Conservation (phyloP, 2,888 invertebrate species). For the Orthosia gothica region DNA sequence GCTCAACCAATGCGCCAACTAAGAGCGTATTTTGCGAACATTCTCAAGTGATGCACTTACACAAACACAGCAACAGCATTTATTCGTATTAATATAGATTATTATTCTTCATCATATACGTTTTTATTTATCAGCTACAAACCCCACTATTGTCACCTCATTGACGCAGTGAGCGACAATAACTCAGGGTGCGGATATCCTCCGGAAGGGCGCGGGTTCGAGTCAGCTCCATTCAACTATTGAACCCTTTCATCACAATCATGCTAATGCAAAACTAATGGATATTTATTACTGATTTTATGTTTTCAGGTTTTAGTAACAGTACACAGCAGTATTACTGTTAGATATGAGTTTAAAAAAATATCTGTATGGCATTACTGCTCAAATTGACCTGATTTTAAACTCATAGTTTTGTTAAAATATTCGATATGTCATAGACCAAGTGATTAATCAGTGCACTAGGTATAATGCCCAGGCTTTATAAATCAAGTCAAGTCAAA, state of each 20-base stretch:
- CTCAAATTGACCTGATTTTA: too few species aligned
- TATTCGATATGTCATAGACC: too few species aligned
- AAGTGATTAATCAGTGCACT: too few species aligned
- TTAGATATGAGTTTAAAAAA: not conserved
- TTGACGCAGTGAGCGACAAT: conserved; percentile 50
- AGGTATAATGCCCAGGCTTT: too few species aligned
- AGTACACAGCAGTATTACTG: too few species aligned
- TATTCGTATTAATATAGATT: too few species aligned
- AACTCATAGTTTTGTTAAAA: too few species aligned
- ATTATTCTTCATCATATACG: conserved; percentile 1
- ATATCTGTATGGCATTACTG: not conserved
- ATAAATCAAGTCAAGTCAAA: too few species aligned
- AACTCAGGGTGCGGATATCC: conserved; percentile 64
- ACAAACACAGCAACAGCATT: too few species aligned
- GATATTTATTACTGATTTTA: conserved; percentile 48
- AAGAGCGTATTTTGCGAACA: too few species aligned
- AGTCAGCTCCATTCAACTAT: conserved; percentile 53
- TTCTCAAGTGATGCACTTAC: too few species aligned
- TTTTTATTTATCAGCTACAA: conserved; percentile 32
- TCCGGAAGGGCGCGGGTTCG: conserved; percentile 59
- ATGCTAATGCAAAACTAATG: conserved; percentile 59
- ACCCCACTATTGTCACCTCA: conserved; percentile 39
- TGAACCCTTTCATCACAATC: conserved; percentile 54
- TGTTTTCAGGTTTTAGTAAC: conserved; percentile 24
- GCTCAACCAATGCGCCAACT: too few species aligned